Conservation (phyloP, 2,113 vertebrate genomes). For the Gorilla gorilla region DNA sequence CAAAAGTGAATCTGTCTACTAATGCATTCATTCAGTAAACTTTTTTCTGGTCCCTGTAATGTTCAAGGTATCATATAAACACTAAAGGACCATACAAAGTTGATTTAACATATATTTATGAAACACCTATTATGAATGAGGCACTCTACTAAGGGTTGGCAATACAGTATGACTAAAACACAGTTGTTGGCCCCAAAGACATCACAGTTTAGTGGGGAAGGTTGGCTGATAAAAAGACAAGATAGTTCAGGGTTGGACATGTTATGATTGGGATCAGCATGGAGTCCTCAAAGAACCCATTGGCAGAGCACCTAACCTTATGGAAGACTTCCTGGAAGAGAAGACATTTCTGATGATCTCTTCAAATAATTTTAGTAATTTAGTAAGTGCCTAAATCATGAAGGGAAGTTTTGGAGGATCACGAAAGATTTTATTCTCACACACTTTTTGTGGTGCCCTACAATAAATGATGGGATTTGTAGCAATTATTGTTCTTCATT, state of each 20-base stretch:
- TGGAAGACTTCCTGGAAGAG: slow-evolving; percentile 26
- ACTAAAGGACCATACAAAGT: not conserved
- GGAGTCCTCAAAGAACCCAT: not conserved
- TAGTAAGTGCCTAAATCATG: slow-evolving; percentile 2
- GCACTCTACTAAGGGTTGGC: not conserved
- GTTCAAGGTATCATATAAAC: slow-evolving; percentile 29
- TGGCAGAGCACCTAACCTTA: not conserved
- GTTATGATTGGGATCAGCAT: not conserved
- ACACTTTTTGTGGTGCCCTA: not conserved
- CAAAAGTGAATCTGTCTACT: not conserved
- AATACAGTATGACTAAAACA: not conserved
- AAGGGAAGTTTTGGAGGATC: slow-evolving; percentile 31
- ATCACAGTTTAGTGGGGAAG: not conserved
- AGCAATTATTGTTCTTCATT: not conserved
- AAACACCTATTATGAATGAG: not conserved
- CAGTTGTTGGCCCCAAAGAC: not conserved
- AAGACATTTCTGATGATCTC: not conserved
- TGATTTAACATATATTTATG: slow-evolving; percentile 41
- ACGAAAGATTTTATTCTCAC: slow-evolving; percentile 1
- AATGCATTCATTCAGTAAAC: not conserved
- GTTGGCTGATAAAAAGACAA: slow-evolving; percentile 9
- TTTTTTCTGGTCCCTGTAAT: slow-evolving; percentile 3
- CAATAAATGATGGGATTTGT: not conserved
- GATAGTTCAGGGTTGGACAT: not conserved
- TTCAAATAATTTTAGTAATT: slow-evolving; percentile 45